A percentile compares a stretch with the other conserved stretches of the same genome.
phyloP scores from a whole-genome alignment of 2,888 invertebrate genomes.

The Acrobasis repandana region DNA sequence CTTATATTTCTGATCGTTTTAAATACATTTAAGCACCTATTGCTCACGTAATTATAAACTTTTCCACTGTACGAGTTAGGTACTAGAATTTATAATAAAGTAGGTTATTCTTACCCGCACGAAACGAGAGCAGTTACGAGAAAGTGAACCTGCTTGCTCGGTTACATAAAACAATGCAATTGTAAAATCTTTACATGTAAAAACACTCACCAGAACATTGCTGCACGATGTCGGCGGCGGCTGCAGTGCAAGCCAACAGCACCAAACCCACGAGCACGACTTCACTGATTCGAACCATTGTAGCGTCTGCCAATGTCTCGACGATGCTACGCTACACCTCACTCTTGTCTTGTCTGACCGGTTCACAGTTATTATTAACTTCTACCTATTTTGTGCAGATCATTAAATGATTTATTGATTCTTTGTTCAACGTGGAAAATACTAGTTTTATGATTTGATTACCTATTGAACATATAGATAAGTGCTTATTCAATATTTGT shows the following conservation, averaged over 20 bases:
- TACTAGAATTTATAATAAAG: background rate
- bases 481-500: too few relatives aligned
- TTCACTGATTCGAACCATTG: slow-evolving; percentile 55
- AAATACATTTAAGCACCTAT: too few relatives aligned
- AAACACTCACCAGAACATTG: slow-evolving; percentile 65
- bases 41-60: too few relatives aligned
- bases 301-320: slow-evolving; percentile 43
- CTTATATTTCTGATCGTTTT: too few relatives aligned
- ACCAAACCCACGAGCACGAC: slow-evolving; percentile 59
- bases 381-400: background rate
- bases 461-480: too few relatives aligned
- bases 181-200: background rate
- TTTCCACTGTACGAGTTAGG: too few relatives aligned
- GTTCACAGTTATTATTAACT: slow-evolving; percentile 10
- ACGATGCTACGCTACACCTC: background rate
- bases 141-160: slow-evolving; percentile 8
- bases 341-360: slow-evolving; percentile 13
- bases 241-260: slow-evolving; percentile 50
- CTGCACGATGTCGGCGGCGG: slow-evolving; percentile 57
- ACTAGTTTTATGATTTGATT: background rate
- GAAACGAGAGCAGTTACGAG: slow-evolving; percentile 14
- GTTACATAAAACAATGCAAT: slow-evolving; percentile 9
- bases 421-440: background rate
- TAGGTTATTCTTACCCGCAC: slow-evolving; percentile 8
- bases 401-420: slow-evolving; percentile 4